A percentile compares a stretch with the other conserved stretches of the same genome.
phyloP scores from a whole-genome alignment of 2,888 invertebrate genomes.

The Creontiades dilutus region DNA sequence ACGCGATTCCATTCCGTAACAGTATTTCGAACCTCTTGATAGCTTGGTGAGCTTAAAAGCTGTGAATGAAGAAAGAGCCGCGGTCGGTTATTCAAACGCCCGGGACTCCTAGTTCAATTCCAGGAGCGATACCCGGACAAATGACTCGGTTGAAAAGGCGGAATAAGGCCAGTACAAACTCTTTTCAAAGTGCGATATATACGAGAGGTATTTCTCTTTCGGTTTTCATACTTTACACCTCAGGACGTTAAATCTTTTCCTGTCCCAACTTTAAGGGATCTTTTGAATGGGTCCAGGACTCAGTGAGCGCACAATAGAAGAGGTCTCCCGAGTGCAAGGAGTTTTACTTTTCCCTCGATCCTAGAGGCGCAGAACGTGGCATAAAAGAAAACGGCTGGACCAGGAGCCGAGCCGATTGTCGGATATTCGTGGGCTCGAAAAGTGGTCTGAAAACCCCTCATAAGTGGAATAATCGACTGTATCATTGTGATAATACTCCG shows the following conservation, averaged over 20 bases:
- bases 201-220: not conserved
- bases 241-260: constrained; percentile 41
- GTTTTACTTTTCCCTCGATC: constrained; percentile 28
- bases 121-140: not conserved
- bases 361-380: constrained; percentile 4
- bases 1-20: no score
- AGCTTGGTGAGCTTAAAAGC: not conserved
- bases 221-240: not conserved
- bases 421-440: constrained; percentile 62
- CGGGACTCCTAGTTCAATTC: not conserved
- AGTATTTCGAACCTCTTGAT: no score
- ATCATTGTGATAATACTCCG: no score
- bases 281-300: not conserved
- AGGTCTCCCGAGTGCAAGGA: not conserved
- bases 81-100: not conserved
- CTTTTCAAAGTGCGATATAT: not conserved
- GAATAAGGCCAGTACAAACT: constrained; percentile 16
- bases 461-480: no score
- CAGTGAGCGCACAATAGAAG: no score
- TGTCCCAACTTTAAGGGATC: not conserved
- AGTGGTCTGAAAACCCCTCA: no score
- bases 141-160: not conserved
- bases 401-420: constrained; percentile 46
- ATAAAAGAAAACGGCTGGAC: not conserved
- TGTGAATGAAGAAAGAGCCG: not conserved